A percentile compares a stretch with the other conserved stretches of the same genome.
Evolutionary conservation across 2,888 invertebrate species (phyloP).

Genomic region (Caenorhabditis doughertyi): DNA sequence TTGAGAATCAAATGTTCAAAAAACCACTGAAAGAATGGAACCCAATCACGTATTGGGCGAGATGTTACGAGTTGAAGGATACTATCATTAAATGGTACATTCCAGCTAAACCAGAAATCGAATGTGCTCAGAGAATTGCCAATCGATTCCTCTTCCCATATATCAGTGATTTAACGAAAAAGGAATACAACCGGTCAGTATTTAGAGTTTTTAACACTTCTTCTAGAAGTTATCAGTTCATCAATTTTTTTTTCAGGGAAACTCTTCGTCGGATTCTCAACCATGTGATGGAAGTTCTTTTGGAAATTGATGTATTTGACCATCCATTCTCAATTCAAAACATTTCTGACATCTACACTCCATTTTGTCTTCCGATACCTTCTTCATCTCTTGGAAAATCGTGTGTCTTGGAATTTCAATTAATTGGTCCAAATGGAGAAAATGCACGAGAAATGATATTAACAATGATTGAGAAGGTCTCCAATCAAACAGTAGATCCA

Average conservation of each 20-base stretch:
- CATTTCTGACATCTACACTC: conserved; percentile 12
- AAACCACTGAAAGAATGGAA: conserved; percentile 62
- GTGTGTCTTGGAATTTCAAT: conserved; percentile 10
- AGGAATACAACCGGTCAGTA: conserved; percentile 41
- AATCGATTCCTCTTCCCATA: conserved; percentile 58
- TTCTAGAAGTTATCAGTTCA: too few species aligned
- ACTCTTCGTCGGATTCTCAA: neutral
- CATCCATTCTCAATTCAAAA: neutral
- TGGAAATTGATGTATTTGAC: neutral
- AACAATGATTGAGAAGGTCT: conserved; percentile 22
- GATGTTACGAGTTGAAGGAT: conserved; percentile 49
- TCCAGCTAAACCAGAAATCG: conserved; percentile 45
- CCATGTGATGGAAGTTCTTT: conserved; percentile 1
- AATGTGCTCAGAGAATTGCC: conserved; percentile 45
- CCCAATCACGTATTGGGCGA: conserved; percentile 66
- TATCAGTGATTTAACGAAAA: conserved; percentile 37
- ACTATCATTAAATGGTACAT: conserved; percentile 54
- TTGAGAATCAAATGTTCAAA: conserved; percentile 32
- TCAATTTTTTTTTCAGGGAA: conserved; percentile 15
- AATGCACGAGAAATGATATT: conserved; percentile 21
- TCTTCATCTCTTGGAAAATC: conserved; percentile 27
- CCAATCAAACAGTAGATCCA: conserved; percentile 15
- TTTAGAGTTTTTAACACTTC: conserved; percentile 6
- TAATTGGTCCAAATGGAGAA: conserved; percentile 38
- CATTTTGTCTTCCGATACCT: conserved; percentile 12